phyloP scores from a whole-genome alignment of 2,113 vertebrate genomes.

The Malurus elegans region DNA sequence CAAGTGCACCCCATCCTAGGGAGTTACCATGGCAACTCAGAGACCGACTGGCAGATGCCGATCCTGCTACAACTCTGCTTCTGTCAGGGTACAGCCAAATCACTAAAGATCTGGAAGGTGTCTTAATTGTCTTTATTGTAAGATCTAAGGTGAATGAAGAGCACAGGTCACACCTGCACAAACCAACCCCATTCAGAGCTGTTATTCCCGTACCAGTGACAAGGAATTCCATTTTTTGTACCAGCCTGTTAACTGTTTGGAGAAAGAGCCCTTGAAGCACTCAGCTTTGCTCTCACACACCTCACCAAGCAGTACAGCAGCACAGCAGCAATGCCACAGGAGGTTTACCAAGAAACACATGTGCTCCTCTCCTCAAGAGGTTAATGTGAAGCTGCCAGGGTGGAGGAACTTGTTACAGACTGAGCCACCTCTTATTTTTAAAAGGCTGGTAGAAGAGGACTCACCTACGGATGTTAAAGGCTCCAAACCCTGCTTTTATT shows the following conservation, averaged over 20 bases:
- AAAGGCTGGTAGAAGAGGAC: background rate
- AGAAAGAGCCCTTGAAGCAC: background rate
- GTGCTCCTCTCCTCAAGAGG: background rate
- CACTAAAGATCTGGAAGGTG: background rate
- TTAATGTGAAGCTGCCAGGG: background rate
- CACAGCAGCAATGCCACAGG: background rate
- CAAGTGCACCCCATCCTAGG: background rate
- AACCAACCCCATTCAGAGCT: background rate
- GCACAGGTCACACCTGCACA: background rate
- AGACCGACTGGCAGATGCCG: background rate
- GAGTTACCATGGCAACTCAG: slow-evolving; percentile 24
- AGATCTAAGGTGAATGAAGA: background rate
- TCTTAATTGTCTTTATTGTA: background rate
- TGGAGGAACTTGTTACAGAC: background rate
- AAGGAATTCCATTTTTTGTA: background rate
- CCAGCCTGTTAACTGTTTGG: background rate
- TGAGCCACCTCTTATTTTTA: background rate
- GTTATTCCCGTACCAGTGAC: fast-evolving
- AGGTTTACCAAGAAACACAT: background rate
- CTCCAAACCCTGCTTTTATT: background rate
- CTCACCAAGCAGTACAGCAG: background rate
- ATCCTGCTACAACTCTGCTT: background rate
- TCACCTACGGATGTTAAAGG: background rate
- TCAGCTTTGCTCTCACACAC: background rate
- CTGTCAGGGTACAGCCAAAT: background rate